phyloP scores from a whole-genome alignment of 2,888 invertebrate species.

The Tenthredo scrophulariae region DNA sequence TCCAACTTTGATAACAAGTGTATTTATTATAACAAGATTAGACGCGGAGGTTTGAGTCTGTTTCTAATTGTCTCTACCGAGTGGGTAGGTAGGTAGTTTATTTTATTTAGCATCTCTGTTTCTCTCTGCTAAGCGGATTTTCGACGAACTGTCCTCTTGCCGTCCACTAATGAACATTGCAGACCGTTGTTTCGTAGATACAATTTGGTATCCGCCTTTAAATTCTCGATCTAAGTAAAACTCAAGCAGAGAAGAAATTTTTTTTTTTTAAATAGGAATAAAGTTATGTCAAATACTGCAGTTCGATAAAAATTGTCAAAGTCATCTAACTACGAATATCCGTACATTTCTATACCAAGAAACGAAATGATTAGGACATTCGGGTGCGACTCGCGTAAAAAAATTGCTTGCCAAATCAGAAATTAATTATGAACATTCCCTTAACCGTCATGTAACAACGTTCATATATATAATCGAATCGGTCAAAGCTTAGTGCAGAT shows the following conservation, averaged over 20 bases:
- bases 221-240: background rate
- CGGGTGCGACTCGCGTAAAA: background rate
- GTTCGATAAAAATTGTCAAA: background rate
- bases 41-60: background rate
- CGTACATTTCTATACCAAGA: too few relatives aligned
- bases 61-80: constrained; percentile 35
- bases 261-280: too few relatives aligned
- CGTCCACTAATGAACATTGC: background rate
- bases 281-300: background rate
- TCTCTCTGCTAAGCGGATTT: constrained; percentile 3
- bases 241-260: too few relatives aligned
- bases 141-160: background rate
- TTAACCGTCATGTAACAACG: constrained; percentile 14
- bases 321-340: too few relatives aligned
- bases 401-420: constrained; percentile 33
- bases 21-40: constrained; percentile 40
- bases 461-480: background rate
- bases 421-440: constrained; percentile 35
- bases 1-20: constrained; percentile 26
- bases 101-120: constrained; percentile 17
- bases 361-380: background rate
- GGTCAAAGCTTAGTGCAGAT: background rate
- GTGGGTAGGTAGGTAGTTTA: background rate
- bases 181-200: background rate
- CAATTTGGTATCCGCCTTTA: background rate